A percentile compares a stretch with the other conserved stretches of the same genome.
Evolutionary conservation across 2,797 vertebrate genomes (phyloP).

Genomic region (Manis crassicaudata): DNA sequence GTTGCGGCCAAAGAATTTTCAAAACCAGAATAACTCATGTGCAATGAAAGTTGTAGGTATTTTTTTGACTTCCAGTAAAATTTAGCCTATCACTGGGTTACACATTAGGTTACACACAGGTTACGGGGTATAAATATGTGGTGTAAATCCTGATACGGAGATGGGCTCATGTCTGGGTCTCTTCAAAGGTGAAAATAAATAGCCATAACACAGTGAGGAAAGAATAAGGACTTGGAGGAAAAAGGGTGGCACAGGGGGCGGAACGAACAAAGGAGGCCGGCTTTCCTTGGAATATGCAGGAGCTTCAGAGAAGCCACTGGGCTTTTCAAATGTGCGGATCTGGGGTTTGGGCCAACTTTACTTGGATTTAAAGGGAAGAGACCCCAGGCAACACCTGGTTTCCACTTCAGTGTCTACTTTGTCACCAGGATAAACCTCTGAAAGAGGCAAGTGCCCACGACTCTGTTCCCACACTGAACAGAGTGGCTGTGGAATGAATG

Average conservation of each 20-base stretch:
- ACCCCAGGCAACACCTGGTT: neutral
- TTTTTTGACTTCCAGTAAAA: neutral
- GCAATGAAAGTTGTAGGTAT: neutral
- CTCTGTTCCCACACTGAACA: neutral
- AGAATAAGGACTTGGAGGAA: neutral
- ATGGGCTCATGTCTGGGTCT: neutral
- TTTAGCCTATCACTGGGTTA: neutral
- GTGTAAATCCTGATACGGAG: neutral
- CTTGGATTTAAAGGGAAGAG: neutral
- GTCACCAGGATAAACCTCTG: neutral
- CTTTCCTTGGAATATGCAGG: neutral
- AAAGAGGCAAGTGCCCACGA: neutral
- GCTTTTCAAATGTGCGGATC: neutral
- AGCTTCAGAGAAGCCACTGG: neutral
- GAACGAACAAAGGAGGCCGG: neutral
- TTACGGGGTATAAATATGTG: neutral
- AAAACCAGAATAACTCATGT: neutral
- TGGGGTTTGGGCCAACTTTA: neutral
- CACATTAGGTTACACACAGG: too few relatives aligned
- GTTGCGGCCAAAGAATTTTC: neutral
- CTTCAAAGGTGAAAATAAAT: neutral
- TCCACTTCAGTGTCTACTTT: neutral
- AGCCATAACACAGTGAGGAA: neutral
- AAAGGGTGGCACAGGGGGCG: neutral
- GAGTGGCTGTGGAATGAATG: neutral